These are phyloP conservation scores for Apocheima hispidaria DNA, from an alignment of 2,888 invertebrate genomes.

Conservation along the genomic window DNA sequence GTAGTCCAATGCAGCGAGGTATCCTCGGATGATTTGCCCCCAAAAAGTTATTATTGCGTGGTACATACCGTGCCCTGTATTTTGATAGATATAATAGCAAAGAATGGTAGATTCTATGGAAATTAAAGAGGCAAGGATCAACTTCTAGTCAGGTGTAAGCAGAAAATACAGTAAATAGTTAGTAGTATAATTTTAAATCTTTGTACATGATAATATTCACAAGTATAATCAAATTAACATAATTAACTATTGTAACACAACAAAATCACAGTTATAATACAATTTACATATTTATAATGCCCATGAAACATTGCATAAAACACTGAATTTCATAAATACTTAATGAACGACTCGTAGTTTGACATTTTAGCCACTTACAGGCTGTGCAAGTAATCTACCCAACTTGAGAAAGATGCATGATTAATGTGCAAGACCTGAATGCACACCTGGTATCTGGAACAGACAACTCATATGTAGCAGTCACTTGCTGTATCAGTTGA, in stretches of 20 bases:
- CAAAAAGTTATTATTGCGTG: too few relatives aligned
- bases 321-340: neutral
- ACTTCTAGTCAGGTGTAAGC: too few relatives aligned
- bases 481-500: neutral
- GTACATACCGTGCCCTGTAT: too few relatives aligned
- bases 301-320: neutral
- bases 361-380: too few relatives aligned
- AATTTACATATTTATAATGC: constrained; percentile 1
- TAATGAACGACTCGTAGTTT: too few relatives aligned
- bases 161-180: neutral
- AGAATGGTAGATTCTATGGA: too few relatives aligned
- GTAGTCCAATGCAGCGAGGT: too few relatives aligned
- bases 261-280: constrained; percentile 17
- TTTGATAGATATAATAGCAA: too few relatives aligned
- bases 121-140: too few relatives aligned
- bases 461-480: neutral
- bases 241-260: constrained; percentile 1
- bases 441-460: neutral
- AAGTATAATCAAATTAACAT: constrained; percentile 5
- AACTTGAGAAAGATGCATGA: too few relatives aligned
- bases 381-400: too few relatives aligned
- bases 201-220: constrained; percentile 24
- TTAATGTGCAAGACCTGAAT: neutral
- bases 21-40: too few relatives aligned
- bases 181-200: neutral